phyloP scores from a whole-genome alignment of 2,113 vertebrate genomes.

The Ageneiosus marmoratus region DNA sequence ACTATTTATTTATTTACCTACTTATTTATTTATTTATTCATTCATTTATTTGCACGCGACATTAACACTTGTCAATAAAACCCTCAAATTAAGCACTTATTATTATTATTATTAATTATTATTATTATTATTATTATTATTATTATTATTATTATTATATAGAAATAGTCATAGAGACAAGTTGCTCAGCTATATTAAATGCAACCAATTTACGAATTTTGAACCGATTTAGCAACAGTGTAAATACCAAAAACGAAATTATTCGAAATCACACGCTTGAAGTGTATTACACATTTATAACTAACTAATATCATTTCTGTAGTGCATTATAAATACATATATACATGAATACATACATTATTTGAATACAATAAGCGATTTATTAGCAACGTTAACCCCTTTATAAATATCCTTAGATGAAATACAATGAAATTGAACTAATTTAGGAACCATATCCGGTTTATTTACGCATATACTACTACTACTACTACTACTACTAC shows the following conservation, averaged over 20 bases:
- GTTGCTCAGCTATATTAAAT: neutral
- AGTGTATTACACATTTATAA: neutral
- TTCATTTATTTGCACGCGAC: neutral
- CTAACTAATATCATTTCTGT: neutral
- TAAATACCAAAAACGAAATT: neutral
- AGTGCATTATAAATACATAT: neutral
- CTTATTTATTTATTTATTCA: neutral
- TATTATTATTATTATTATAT: neutral
- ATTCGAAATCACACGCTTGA: neutral
- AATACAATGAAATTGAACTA: neutral
- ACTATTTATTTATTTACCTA: neutral
- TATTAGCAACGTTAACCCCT: neutral
- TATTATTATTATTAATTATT: conserved; percentile 24
- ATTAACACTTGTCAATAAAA: neutral
- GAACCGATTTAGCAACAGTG: neutral
- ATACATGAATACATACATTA: neutral
- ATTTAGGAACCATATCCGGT: neutral
- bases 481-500: neutral
- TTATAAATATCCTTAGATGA: neutral
- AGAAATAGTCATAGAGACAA: neutral
- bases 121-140: conserved; percentile 23
- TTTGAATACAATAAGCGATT: neutral
- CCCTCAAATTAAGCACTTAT: neutral
- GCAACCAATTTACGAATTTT: neutral
- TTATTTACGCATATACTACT: neutral